Evolutionary conservation across 2,888 invertebrate species (phyloP).

Genomic region (Meteorus cinctellus): DNA sequence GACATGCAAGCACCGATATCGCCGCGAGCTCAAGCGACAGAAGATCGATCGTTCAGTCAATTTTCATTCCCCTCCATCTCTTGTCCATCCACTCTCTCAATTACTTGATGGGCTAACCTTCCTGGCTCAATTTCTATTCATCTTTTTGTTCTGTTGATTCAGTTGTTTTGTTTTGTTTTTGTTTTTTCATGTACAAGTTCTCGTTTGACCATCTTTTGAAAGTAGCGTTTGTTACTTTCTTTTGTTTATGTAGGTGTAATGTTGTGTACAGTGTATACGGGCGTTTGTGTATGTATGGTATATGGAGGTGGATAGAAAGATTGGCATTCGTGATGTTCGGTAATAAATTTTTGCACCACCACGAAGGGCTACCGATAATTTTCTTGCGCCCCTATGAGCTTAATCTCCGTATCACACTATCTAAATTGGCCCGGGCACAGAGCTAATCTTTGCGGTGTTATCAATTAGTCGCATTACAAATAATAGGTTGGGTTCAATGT

Average conservation of each 20-base stretch:
- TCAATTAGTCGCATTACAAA: slow-evolving; percentile 63
- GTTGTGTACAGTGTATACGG: slow-evolving; percentile 24
- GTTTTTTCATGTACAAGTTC: slow-evolving; percentile 21
- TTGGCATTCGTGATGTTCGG: slow-evolving; percentile 46
- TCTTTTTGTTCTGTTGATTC: slow-evolving; percentile 41
- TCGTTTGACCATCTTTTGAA: slow-evolving; percentile 1
- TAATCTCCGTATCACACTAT: slow-evolving; percentile 64
- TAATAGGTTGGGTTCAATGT: slow-evolving; percentile 53
- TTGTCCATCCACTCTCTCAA: slow-evolving; percentile 38
- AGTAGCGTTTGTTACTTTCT: neutral
- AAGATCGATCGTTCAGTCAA: slow-evolving; percentile 45
- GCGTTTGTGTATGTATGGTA: slow-evolving; percentile 48
- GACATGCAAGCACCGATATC: slow-evolving; percentile 41
- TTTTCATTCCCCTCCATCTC: slow-evolving; percentile 36
- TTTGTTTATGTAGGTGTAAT: too few species aligned
- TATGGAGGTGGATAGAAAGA: slow-evolving; percentile 42
- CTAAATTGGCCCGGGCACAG: slow-evolving; percentile 63
- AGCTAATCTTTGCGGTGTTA: slow-evolving; percentile 66
- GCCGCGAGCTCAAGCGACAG: slow-evolving; percentile 46
- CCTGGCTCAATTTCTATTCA: slow-evolving; percentile 34
- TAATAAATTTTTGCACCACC: slow-evolving; percentile 48
- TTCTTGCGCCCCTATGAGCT: slow-evolving; percentile 56
- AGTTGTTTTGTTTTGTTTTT: slow-evolving; percentile 48
- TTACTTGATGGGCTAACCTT: neutral
- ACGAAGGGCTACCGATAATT: slow-evolving; percentile 58